phyloP scores from a whole-genome alignment of 2,888 invertebrate species.

The Podotricha telesiphe region DNA sequence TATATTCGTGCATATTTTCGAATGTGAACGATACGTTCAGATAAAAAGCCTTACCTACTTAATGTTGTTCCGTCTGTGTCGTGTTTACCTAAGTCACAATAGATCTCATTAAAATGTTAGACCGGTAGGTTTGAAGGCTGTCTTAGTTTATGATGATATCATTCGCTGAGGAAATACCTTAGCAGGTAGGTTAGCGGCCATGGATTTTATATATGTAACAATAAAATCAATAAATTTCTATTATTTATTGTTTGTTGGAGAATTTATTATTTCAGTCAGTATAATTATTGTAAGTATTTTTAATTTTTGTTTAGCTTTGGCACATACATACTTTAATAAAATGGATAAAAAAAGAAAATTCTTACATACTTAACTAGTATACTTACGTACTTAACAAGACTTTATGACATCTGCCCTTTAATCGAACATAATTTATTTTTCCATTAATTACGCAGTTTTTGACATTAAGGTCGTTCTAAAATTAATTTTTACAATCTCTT shows the following conservation, averaged over 20 bases:
- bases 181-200: constrained; percentile 42
- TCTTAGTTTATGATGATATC: constrained; percentile 51
- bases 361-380: too few species aligned
- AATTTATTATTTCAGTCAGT: too few species aligned
- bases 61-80: constrained; percentile 33
- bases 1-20: too few species aligned
- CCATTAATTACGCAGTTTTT: neutral
- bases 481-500: constrained; percentile 16
- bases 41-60: constrained; percentile 13
- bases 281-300: too few species aligned
- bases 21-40: neutral
- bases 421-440: neutral
- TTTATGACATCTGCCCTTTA: constrained; percentile 5
- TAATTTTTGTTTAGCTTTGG: too few species aligned
- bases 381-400: too few species aligned
- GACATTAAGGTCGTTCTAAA: constrained; percentile 11
- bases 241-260: constrained; percentile 1
- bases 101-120: constrained; percentile 49
- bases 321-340: too few species aligned
- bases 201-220: constrained; percentile 36
- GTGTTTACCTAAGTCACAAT: constrained; percentile 45
- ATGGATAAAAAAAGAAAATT: too few species aligned
- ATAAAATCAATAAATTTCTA: constrained; percentile 18
- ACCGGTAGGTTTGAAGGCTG: constrained; percentile 49
- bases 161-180: constrained; percentile 48